These are phyloP conservation scores for Stictonetta naevosa DNA, from an alignment of 2,113 vertebrate species.

Conservation along the genomic window DNA sequence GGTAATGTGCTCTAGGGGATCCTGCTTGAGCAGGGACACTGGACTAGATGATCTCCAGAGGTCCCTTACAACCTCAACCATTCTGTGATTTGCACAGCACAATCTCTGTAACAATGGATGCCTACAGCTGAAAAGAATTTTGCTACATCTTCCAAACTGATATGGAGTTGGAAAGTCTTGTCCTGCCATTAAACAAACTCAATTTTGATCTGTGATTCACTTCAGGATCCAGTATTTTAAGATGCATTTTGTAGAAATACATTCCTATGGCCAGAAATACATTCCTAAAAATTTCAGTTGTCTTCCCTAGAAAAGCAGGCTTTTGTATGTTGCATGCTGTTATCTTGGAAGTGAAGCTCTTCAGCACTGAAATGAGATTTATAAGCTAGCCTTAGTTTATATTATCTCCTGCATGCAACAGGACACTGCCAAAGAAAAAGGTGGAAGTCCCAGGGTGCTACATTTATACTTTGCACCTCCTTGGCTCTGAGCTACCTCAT, in stretches of 20 bases:
- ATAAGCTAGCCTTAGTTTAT: neutral
- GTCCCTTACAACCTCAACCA: no score
- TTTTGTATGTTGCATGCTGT: neutral
- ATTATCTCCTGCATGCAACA: neutral
- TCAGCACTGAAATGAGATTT: neutral
- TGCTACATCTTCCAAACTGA: neutral
- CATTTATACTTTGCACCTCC: neutral
- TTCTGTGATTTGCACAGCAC: neutral
- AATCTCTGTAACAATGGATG: neutral
- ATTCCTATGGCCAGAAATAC: neutral
- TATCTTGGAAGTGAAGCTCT: neutral
- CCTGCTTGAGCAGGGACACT: no score
- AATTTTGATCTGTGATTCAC: neutral
- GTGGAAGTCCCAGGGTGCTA: neutral
- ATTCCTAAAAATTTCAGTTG: neutral
- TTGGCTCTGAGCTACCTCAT: neutral
- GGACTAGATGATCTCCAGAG: no score
- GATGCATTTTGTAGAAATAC: neutral
- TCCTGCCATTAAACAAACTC: neutral
- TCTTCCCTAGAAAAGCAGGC: neutral
- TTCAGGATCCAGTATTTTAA: neutral
- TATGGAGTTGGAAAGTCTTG: neutral
- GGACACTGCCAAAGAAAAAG: neutral
- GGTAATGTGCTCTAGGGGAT: no score
- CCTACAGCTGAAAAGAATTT: neutral